Evolutionary conservation across 2,888 invertebrate species (phyloP), one percentile per base, ranked within the genome.

Genomic region (Xylocampa areola): DNA sequence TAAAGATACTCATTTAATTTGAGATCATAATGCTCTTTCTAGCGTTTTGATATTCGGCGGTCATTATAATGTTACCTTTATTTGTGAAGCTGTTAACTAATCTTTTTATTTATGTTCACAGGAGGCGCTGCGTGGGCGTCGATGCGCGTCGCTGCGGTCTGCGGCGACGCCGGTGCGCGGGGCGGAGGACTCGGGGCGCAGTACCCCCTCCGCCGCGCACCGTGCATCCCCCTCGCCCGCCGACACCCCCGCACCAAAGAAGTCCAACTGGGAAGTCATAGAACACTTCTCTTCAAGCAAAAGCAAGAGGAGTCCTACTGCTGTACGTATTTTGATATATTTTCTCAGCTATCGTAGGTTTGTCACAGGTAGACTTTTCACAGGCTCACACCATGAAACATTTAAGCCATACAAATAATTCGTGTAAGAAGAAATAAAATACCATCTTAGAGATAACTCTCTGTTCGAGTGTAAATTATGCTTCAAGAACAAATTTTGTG

Each of bases 181-280:
- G 71, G 49, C 86, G 45, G 84, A 90, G 54, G 86, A 94, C 60
- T 88, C 95, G 54, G 86, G 92, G 58, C 82, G 92, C 61, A 86
- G 92, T 76, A 91, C 93, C 8, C 93, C 91, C 0, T 81, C 87
- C 11, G 87, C 90, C 7, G 87, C 88, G 81, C 89, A 82, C 35
- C 92, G 89, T 74, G 80, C 95, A 57, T 86, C 94, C 49, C 85
- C 95, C 64, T 91, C 95, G 14, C 95, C 96, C 36, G 95, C 95
- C 0, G 89, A 85, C 35, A 86, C 90, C 0, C 89, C 90, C 14
- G 95, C 95, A 1, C 95, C 96, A 2, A 95, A 96, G 87, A 97
- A 97, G 86, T 97, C 97, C 79, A 97, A 98, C 91, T 98, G 97
- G 97, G 97, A 97, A 87, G 97, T 98, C 73, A 97, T 98, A 79